Percentiles rank a stretch among this genome's conserved stretches.
Conservation (phyloP, 2,113 vertebrate genomes). For the Cyprinodon variegatus region DNA sequence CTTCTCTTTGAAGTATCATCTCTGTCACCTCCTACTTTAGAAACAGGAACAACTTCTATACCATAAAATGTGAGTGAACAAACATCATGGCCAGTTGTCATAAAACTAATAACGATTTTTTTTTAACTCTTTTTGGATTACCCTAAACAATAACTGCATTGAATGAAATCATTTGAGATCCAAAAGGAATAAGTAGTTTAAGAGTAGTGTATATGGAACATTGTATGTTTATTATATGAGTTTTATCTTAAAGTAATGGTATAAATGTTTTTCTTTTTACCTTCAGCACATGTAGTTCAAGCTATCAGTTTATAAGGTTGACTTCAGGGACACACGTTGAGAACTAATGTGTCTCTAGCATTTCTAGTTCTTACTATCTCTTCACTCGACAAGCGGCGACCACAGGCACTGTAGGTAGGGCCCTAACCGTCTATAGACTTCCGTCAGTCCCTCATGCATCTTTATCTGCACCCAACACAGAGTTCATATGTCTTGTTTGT, state of each 20-base stretch:
- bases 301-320: background rate
- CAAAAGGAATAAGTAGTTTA: background rate
- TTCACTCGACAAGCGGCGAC: background rate
- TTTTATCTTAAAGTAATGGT: background rate
- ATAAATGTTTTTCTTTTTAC: background rate
- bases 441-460: conserved; percentile 12
- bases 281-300: background rate
- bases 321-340: background rate
- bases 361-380: background rate
- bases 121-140: too few species aligned
- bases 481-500: background rate
- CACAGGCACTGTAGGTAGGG: background rate
- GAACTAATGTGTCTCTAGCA: background rate
- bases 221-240: background rate
- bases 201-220: background rate
- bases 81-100: too few species aligned
- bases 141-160: too few species aligned
- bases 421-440: conserved; percentile 9
- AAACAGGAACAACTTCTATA: too few species aligned
- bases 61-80: too few species aligned
- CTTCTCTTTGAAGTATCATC: too few species aligned
- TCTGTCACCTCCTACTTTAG: too few species aligned
- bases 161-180: background rate
- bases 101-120: too few species aligned
- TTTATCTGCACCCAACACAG: conserved; percentile 20